Percentiles rank a stretch among this genome's conserved stretches.
These are phyloP conservation scores for Diplazon laetatorius DNA, from an alignment of 2,888 invertebrate genomes.

Conservation along the genomic window DNA sequence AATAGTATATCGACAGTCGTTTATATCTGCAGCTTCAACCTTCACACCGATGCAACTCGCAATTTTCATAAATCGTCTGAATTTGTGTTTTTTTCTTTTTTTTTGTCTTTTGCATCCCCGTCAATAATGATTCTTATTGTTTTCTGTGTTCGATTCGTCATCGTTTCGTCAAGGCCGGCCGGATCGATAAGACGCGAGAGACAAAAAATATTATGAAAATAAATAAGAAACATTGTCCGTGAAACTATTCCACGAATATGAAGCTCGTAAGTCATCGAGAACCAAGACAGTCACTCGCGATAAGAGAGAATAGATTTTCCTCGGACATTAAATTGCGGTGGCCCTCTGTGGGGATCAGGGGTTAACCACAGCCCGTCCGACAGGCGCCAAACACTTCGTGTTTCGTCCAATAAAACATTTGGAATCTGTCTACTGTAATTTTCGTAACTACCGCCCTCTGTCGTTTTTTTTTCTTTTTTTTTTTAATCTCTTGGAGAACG, in stretches of 20 bases:
- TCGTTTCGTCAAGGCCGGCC: no score
- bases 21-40: no score
- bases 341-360: constrained; percentile 49
- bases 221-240: neutral
- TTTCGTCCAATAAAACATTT: constrained; percentile 40
- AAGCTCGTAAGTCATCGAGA: no score
- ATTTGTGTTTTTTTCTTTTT: no score
- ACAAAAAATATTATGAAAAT: neutral
- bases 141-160: no score
- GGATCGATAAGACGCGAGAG: neutral
- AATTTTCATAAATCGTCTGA: no score
- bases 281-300: constrained; percentile 16
- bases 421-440: constrained; percentile 1
- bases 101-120: no score
- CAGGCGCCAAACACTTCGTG: constrained; percentile 60
- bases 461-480: constrained; percentile 4
- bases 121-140: no score
- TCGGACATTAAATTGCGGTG: constrained; percentile 42
- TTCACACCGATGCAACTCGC: no score
- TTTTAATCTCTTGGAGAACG: constrained; percentile 2
- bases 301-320: constrained; percentile 39
- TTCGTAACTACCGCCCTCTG: neutral
- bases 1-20: no score
- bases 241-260: constrained; percentile 1
- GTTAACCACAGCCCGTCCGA: constrained; percentile 64